A percentile compares a stretch with the other conserved stretches of the same genome.
Evolutionary conservation across 2,113 vertebrate genomes (phyloP).

Genomic region (Neolamprologus ventralis): DNA sequence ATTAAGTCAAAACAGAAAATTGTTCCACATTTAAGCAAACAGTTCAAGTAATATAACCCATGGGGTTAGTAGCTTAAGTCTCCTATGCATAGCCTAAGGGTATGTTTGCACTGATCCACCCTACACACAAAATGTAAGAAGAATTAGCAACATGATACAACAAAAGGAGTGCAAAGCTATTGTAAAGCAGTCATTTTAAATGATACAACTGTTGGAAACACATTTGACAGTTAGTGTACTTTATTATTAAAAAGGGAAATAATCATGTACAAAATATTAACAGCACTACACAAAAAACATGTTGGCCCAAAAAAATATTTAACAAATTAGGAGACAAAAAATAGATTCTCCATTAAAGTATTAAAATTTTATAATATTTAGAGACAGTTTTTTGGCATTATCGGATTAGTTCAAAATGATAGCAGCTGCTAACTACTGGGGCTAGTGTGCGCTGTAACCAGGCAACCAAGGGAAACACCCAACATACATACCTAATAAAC

Average conservation of each 20-base stretch:
- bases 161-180: accelerated
- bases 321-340: neutral
- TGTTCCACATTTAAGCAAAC: neutral
- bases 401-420: neutral
- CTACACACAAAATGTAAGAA: neutral
- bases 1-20: neutral
- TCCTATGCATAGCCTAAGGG: neutral
- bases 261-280: slow-evolving; percentile 38
- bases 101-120: neutral
- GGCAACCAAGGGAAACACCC: slow-evolving; percentile 34
- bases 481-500: neutral
- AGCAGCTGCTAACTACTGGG: neutral
- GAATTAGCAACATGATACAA: neutral
- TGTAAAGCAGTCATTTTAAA: slow-evolving; percentile 22
- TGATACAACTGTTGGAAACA: slow-evolving; percentile 68
- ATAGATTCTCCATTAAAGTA: neutral
- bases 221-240: slow-evolving; percentile 62
- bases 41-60: neutral
- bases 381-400: neutral
- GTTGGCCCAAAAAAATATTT: neutral
- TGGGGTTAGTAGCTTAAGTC: neutral
- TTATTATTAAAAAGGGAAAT: slow-evolving; percentile 58
- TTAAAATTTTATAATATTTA: neutral
- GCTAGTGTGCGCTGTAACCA: slow-evolving; percentile 39
- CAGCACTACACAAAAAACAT: slow-evolving; percentile 1